These are phyloP conservation scores for Drosophila merina DNA, from an alignment of 2,888 invertebrate genomes.

Conservation along the genomic window DNA sequence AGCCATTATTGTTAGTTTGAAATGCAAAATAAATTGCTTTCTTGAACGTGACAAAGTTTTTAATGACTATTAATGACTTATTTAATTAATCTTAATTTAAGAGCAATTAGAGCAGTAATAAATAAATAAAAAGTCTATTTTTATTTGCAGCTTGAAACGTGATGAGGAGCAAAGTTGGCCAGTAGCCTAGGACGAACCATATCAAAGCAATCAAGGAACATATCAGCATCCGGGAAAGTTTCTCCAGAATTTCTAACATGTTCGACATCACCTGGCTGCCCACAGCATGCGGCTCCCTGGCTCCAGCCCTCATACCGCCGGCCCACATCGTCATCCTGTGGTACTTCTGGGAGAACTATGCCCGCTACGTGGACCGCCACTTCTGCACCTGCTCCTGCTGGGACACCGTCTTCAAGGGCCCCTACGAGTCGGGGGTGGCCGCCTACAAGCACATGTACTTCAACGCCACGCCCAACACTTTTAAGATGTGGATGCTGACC, in stretches of 20 bases:
- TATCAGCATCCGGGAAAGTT: constrained; percentile 14
- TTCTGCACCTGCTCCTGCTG: constrained; percentile 90
- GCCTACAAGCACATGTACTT: constrained; percentile 90
- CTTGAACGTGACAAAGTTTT: not conserved
- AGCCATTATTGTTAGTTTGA: not conserved
- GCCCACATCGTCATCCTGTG: constrained; percentile 87
- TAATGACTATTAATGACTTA: not conserved
- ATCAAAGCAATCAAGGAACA: constrained; percentile 15
- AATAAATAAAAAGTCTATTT: not conserved
- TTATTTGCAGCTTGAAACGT: constrained; percentile 2
- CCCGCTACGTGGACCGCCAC: constrained; percentile 87
- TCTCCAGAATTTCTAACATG: constrained; percentile 59
- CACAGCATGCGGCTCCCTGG: constrained; percentile 83
- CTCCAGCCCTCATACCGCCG: constrained; percentile 86
- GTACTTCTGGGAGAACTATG: constrained; percentile 89
- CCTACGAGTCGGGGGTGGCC: constrained; percentile 89
- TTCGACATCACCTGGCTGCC: constrained; percentile 83
- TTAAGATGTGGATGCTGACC: constrained; percentile 88
- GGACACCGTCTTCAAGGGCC: constrained; percentile 91
- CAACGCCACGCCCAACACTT: constrained; percentile 87
- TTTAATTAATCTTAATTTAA: not conserved
- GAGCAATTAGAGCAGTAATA: not conserved
- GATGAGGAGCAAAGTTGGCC: constrained; percentile 12
- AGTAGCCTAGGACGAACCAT: not conserved
- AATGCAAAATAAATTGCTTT: not conserved